Evolutionary conservation across 2,797 vertebrate species (phyloP).

Genomic region (Borostomias antarcticus): DNA sequence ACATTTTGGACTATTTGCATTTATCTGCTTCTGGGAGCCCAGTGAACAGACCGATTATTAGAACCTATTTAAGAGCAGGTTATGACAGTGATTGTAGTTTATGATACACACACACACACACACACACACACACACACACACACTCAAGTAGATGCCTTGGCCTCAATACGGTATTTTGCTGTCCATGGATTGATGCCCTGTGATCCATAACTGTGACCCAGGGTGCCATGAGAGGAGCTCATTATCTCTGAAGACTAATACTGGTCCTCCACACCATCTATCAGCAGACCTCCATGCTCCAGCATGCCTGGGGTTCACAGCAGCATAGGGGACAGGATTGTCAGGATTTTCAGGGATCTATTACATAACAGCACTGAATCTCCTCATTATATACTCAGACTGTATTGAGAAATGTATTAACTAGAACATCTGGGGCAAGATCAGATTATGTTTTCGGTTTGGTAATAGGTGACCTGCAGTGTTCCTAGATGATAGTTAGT

Average conservation of each 20-base stretch:
- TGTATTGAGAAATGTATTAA: background rate
- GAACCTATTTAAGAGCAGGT: too few species aligned
- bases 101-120: too few species aligned
- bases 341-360: background rate
- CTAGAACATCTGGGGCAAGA: background rate
- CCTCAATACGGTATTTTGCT: background rate
- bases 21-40: too few species aligned
- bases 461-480: too few species aligned
- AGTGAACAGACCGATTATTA: too few species aligned
- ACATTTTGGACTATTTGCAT: too few species aligned
- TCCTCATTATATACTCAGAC: background rate
- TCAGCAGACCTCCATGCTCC: slow-evolving; percentile 30
- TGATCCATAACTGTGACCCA: slow-evolving; percentile 49
- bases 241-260: slow-evolving; percentile 53
- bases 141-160: background rate
- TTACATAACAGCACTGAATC: background rate
- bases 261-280: slow-evolving; percentile 27
- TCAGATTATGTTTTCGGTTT: background rate
- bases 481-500: too few species aligned
- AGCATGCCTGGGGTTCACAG: slow-evolving; percentile 20
- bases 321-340: slow-evolving; percentile 1
- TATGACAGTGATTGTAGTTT: too few species aligned
- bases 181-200: slow-evolving; percentile 37
- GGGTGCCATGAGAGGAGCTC: slow-evolving; percentile 38
- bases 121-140: too few species aligned